Evolutionary conservation across 2,113 vertebrate genomes (phyloP).

Genomic region (Sapajus apella): DNA sequence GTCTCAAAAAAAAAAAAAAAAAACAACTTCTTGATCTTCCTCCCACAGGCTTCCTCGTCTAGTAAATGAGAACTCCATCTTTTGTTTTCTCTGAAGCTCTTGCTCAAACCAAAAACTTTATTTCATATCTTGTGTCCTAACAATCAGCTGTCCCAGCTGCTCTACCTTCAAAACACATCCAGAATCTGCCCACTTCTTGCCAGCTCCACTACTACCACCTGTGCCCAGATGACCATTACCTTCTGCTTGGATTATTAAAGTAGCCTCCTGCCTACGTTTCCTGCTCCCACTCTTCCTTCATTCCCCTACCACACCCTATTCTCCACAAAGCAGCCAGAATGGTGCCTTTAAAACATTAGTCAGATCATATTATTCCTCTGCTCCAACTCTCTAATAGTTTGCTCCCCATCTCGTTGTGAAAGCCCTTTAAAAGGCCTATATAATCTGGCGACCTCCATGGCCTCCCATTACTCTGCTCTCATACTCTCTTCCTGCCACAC

Average conservation of each 20-base stretch:
- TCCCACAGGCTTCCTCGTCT: background rate
- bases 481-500: background rate
- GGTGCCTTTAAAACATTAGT: background rate
- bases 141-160: background rate
- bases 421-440: background rate
- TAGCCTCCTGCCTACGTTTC: background rate
- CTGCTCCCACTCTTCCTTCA: background rate
- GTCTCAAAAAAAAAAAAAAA: background rate
- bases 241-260: background rate
- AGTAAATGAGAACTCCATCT: background rate
- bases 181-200: background rate
- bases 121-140: background rate
- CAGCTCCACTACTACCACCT: background rate
- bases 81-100: background rate
- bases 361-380: background rate
- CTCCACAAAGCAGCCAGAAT: background rate
- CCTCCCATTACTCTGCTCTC: background rate
- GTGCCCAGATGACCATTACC: background rate
- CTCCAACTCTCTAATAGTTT: background rate
- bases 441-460: background rate
- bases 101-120: background rate
- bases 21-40: background rate
- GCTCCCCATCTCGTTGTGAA: background rate
- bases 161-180: background rate
- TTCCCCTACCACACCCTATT: background rate